These are phyloP conservation scores for Dromococcyx pavoninus DNA, from an alignment of 2,797 vertebrate species.

Conservation along the genomic window DNA sequence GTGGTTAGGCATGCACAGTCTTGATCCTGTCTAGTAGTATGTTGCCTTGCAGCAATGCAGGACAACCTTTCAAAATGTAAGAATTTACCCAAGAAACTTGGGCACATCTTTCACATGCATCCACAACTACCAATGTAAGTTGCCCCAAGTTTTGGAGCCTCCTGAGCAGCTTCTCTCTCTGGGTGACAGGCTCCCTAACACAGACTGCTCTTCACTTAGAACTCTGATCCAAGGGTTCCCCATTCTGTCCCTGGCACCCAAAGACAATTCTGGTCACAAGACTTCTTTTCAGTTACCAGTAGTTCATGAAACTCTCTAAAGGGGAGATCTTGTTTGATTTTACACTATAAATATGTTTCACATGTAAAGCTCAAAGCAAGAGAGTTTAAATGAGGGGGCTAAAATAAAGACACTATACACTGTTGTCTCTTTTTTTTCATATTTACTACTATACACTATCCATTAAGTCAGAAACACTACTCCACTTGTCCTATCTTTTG, in stretches of 20 bases:
- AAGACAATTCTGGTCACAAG: not conserved
- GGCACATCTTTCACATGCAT: not conserved
- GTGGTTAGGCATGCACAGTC: fast-evolving
- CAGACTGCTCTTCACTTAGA: not conserved
- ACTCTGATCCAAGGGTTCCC: not conserved
- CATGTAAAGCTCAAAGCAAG: not conserved
- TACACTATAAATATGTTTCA: not conserved
- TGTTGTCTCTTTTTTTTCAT: not conserved
- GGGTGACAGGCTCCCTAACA: not conserved
- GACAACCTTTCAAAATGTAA: not conserved
- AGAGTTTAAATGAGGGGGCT: not conserved
- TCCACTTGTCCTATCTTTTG: not conserved
- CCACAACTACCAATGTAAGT: not conserved
- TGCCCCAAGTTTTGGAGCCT: not conserved
- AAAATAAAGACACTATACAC: not conserved
- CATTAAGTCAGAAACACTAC: not conserved
- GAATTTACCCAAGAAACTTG: not conserved
- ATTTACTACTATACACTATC: not conserved
- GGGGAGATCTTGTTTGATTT: not conserved
- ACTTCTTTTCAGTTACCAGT: not conserved
- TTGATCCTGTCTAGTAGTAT: not conserved
- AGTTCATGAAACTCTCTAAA: not conserved
- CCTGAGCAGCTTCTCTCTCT: not conserved
- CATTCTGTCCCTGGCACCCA: not conserved
- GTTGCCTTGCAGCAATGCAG: not conserved